These are phyloP conservation scores for Drosophila villosipedis DNA, from an alignment of 2,888 invertebrate species.

Conservation along the genomic window DNA sequence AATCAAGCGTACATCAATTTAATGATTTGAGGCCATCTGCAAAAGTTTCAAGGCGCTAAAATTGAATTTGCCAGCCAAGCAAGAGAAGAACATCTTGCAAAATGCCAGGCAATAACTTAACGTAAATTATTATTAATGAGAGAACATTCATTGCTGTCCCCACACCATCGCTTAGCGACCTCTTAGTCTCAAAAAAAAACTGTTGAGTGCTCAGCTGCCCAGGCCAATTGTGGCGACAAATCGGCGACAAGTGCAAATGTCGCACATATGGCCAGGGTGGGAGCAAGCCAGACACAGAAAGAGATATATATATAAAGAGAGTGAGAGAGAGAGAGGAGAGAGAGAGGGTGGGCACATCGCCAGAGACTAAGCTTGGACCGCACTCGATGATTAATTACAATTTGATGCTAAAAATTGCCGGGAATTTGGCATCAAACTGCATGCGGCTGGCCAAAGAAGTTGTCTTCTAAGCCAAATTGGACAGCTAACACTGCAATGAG, in stretches of 20 bases:
- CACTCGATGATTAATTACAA: constrained; percentile 71
- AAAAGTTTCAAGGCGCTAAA: constrained; percentile 44
- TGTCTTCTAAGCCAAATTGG: constrained; percentile 12
- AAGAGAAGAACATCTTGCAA: constrained; percentile 38
- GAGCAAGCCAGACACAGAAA: neutral
- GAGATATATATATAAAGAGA: neutral
- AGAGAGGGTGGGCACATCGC: constrained; percentile 2
- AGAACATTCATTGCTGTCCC: constrained; percentile 72
- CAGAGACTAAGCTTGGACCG: constrained; percentile 39
- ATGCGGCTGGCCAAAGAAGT: constrained; percentile 19
- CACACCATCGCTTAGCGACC: neutral
- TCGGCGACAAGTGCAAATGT: constrained; percentile 75
- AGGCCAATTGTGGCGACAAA: constrained; percentile 66
- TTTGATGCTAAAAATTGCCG: constrained; percentile 77
- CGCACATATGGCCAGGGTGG: constrained; percentile 48
- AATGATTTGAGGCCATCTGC: constrained; percentile 60
- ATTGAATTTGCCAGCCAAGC: constrained; percentile 54
- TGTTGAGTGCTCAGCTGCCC: constrained; percentile 31
- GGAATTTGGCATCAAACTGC: constrained; percentile 43
- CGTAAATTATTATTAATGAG: constrained; percentile 81
- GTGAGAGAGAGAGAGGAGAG: neutral
- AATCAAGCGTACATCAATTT: constrained; percentile 51
- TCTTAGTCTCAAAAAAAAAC: neutral
- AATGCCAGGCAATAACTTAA: constrained; percentile 74
- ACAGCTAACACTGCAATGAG: constrained; percentile 31